A percentile compares a stretch with the other conserved stretches of the same genome.
phyloP scores from a whole-genome alignment of 2,797 vertebrate genomes.

The Perodicticus potto region DNA sequence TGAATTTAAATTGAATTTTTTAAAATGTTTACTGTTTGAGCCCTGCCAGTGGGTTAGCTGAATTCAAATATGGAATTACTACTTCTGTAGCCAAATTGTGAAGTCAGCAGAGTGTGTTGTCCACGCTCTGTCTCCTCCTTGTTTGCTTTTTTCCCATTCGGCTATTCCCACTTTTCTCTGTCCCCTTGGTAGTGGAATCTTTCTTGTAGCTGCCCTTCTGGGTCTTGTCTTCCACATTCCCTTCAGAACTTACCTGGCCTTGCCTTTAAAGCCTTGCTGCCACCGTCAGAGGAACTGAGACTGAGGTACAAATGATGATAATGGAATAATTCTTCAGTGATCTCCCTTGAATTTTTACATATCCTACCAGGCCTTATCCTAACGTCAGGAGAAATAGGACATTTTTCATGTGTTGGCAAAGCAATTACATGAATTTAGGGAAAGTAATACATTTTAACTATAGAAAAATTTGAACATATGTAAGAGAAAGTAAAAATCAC shows the following conservation, averaged over 20 bases:
- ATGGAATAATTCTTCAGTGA: not conserved
- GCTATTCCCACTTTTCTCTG: not conserved
- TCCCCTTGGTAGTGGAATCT: not conserved
- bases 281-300: not conserved
- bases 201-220: not conserved
- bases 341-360: not conserved
- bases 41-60: slow-evolving; percentile 20
- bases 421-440: not conserved
- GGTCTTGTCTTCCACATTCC: no score
- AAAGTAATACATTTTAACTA: slow-evolving; percentile 6
- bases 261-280: not conserved
- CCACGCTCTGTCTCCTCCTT: not conserved
- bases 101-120: slow-evolving; percentile 3
- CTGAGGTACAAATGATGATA: not conserved
- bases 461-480: not conserved
- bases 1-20: slow-evolving; percentile 64
- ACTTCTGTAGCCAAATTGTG: not conserved
- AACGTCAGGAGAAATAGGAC: not conserved
- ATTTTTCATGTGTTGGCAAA: slow-evolving; percentile 6
- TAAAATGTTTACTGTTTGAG: slow-evolving; percentile 49
- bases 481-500: not conserved
- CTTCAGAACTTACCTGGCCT: not conserved
- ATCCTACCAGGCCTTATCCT: not conserved
- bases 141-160: not conserved
- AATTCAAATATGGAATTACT: not conserved